These are phyloP conservation scores for Coremacera marginata DNA, from an alignment of 2,888 invertebrate species.

Conservation along the genomic window DNA sequence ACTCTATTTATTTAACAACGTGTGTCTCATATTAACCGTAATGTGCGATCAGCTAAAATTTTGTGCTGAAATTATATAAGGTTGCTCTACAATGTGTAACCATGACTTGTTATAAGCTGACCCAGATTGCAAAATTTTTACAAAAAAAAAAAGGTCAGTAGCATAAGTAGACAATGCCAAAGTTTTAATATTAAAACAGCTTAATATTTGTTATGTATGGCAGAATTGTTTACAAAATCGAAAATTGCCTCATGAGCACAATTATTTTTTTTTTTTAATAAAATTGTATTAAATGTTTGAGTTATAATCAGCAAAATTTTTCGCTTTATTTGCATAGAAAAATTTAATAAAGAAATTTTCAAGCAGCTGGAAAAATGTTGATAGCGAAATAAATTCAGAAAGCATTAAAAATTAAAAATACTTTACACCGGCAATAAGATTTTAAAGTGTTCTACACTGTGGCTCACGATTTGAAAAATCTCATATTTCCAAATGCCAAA, in stretches of 20 bases:
- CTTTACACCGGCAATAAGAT: background rate
- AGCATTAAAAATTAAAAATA: background rate
- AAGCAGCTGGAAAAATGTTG: background rate
- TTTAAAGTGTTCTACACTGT: background rate
- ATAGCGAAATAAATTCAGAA: background rate
- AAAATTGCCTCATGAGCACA: no score
- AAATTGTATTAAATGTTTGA: background rate
- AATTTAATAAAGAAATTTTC: background rate
- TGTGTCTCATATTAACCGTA: no score
- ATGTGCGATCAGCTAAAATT: no score
- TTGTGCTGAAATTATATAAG: no score
- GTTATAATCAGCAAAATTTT: conserved; percentile 28
- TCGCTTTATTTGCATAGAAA: background rate
- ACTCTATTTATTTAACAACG: no score
- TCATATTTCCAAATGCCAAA: conserved; percentile 64
- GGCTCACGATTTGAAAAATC: conserved; percentile 46
- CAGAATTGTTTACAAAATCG: conserved; percentile 7
- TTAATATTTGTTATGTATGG: background rate
- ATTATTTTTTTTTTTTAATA: background rate
- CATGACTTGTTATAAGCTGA: background rate
- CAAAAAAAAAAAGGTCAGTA: no score
- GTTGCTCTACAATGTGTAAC: background rate
- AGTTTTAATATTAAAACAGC: background rate
- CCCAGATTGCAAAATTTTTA: conserved; percentile 2
- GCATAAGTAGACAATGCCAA: no score